Base-by-base conservation (phyloP, 2,888 invertebrate genomes). In the Stegophylla sp. region DNA sequence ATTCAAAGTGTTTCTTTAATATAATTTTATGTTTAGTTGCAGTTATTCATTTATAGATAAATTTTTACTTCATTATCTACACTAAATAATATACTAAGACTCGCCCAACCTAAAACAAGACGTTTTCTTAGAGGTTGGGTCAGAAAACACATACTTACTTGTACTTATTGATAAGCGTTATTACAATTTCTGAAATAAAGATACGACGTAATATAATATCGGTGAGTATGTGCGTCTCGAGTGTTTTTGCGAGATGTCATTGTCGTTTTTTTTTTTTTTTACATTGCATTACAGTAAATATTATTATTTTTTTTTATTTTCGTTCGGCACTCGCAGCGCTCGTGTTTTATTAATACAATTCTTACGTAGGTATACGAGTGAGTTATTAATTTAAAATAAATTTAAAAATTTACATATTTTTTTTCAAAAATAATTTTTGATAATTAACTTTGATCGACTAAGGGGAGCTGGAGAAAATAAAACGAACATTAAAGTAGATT, bases 391-490 rank as follows among this genome's bases (percentile, higher is more conserved):
- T 74, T 28, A 61, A 43, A 72, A 72, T 43, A 56, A 72, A 61
- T 74, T 73, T 73, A 1, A 1, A 45, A 64, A 51, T 51, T 51
- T 34, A 34, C n/a, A 64, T 61, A 61, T 34, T 63, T 48, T 1
- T 0, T 48, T 1, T 0, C 23, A 9, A 63, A 23, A 34, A 34
- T 51, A 20, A 64, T 74, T 74, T 34, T 63, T 48, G 63, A 75
- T 75, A 75, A 75, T 64, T 75, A 34, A 64, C 63, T 75, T 75
- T 64, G 63, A 63, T 63, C 28, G 74, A 74, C 74, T 63, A 17
- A 10, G n/a, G 61, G 73, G 59, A 26, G 10, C n/a, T 67, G 0
- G n/a, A 53, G 34, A 72, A 56, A 71, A 13, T 41, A 56, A 15
- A 72, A 61, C 61, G 45, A 73, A 61, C 59, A 45, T 53, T 45